Evolutionary conservation across 2,113 vertebrate species (phyloP).

Genomic region (Promerops cafer): DNA sequence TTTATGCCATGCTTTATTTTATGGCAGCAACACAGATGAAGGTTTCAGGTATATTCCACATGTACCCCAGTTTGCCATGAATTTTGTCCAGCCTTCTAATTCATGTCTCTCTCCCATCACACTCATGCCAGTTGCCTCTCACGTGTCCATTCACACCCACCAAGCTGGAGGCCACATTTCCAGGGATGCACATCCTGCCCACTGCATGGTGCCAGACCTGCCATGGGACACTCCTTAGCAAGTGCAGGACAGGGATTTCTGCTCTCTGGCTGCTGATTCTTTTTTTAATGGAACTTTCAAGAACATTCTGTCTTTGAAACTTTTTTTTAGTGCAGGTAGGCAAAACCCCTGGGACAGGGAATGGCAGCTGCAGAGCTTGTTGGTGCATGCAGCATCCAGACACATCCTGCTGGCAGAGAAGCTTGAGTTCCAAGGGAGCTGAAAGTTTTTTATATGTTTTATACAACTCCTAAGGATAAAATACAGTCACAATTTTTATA

Average conservation of each 20-base stretch:
- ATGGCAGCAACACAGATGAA: not conserved
- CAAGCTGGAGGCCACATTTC: not conserved
- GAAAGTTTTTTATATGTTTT: not conserved
- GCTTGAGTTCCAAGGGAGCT: not conserved
- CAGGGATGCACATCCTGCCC: not conserved
- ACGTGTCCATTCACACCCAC: not conserved
- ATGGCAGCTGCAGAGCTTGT: not conserved
- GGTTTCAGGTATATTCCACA: not conserved
- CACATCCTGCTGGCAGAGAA: not conserved
- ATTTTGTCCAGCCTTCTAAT: not conserved
- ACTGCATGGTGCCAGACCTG: rapidly evolving
- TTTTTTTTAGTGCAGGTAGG: not conserved
- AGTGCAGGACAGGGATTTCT: not conserved
- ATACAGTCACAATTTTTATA: not conserved
- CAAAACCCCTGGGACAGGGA: not conserved
- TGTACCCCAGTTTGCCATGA: not conserved
- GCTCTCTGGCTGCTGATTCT: not conserved
- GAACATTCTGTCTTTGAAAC: not conserved
- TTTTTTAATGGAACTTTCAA: not conserved
- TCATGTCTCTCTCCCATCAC: not conserved
- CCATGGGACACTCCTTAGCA: not conserved
- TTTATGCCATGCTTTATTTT: not conserved
- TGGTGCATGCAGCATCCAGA: not conserved
- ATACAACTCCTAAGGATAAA: not conserved
- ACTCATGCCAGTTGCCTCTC: not conserved